Percentiles rank a stretch among this genome's conserved stretches.
Evolutionary conservation across 2,888 invertebrate genomes (phyloP).

Genomic region (Chironomus riparius): DNA sequence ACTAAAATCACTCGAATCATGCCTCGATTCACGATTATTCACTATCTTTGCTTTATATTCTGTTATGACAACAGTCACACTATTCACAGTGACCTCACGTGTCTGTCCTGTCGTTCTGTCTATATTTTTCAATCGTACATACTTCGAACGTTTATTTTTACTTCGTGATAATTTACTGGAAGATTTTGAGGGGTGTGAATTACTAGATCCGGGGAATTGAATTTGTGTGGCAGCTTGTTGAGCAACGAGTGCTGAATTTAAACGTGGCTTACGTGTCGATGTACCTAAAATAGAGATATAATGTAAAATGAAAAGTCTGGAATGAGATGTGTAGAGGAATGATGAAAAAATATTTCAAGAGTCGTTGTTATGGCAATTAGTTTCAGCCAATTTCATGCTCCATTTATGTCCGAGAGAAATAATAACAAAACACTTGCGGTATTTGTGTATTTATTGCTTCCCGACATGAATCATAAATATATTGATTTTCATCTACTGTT

Average conservation of each 20-base stretch:
- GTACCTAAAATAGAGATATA: constrained; percentile 51
- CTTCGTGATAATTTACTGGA: constrained; percentile 37
- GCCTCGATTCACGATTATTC: constrained; percentile 32
- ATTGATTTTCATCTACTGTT: constrained; percentile 4
- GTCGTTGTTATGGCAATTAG: neutral
- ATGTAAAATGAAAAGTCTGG: neutral
- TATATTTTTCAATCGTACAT: constrained; percentile 82
- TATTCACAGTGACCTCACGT: constrained; percentile 92
- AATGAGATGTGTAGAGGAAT: neutral
- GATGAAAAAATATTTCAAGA: neutral
- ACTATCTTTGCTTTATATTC: constrained; percentile 78
- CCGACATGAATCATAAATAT: constrained; percentile 5
- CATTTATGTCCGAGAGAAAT: neutral
- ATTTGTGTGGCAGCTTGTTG: constrained; percentile 79
- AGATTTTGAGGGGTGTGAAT: constrained; percentile 37
- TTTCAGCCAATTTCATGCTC: constrained; percentile 1
- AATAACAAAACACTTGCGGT: neutral
- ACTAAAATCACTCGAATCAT: constrained; percentile 40
- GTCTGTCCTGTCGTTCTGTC: constrained; percentile 88
- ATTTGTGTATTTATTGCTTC: neutral
- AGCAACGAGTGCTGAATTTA: constrained; percentile 93
- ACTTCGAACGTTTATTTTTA: constrained; percentile 51
- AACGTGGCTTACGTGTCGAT: constrained; percentile 83
- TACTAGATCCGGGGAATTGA: constrained; percentile 45
- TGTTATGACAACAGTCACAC: constrained; percentile 93